A percentile compares a stretch with the other conserved stretches of the same genome.
Conservation (phyloP, 2,888 invertebrate species). For the Anagyrus pseudococci region DNA sequence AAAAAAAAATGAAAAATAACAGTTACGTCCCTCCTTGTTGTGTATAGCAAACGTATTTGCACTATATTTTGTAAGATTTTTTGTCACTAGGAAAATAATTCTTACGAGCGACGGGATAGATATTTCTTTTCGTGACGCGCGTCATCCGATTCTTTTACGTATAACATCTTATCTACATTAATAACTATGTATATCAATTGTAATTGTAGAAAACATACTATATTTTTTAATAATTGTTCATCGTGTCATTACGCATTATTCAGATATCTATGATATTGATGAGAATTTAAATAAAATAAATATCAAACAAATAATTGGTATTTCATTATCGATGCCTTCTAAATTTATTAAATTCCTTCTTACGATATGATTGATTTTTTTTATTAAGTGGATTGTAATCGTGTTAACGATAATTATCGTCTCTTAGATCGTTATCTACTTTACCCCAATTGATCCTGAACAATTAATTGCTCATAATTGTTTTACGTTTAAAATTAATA, state of each 20-base stretch:
- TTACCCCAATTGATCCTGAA: too few species aligned
- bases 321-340: too few species aligned
- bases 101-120: conserved; percentile 30
- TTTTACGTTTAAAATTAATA: too few species aligned
- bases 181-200: conserved; percentile 47
- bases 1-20: conserved; percentile 22
- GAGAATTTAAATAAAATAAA: conserved; percentile 44
- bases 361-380: too few species aligned
- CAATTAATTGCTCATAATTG: too few species aligned
- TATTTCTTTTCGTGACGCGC: conserved; percentile 30
- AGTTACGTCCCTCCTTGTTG: conserved; percentile 50
- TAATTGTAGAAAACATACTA: conserved; percentile 57
- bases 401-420: too few species aligned
- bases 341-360: too few species aligned
- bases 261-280: conserved; percentile 51
- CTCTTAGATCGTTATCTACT: too few species aligned
- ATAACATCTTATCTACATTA: conserved; percentile 32
- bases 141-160: conserved; percentile 34
- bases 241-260: conserved; percentile 53
- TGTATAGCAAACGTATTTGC: conserved; percentile 55
- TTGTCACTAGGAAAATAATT: conserved; percentile 45
- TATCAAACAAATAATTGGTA: conserved; percentile 15
- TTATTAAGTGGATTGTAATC: too few species aligned
- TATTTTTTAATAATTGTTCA: conserved; percentile 59
- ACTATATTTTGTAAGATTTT: conserved; percentile 59